These are phyloP conservation scores for Drosophila varians DNA, from an alignment of 1,140 invertebrate genomes.

Conservation along the genomic window DNA sequence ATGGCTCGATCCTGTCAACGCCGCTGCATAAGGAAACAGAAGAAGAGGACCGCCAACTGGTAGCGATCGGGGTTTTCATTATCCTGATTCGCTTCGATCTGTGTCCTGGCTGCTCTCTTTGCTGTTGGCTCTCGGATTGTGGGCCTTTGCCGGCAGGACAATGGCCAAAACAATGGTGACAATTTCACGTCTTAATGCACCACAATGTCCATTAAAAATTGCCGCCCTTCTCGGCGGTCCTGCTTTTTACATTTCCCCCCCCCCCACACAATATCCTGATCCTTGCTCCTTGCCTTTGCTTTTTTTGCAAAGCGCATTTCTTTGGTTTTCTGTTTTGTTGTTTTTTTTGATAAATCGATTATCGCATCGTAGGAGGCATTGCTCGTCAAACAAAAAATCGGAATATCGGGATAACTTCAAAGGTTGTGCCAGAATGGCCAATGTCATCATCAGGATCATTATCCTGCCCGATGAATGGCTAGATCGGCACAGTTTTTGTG, in stretches of 20 bases:
- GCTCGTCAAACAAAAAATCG: constrained; percentile 48
- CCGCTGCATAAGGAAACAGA: neutral
- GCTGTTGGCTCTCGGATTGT: constrained; percentile 49
- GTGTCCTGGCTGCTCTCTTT: constrained; percentile 44
- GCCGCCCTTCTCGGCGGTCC: constrained; percentile 32
- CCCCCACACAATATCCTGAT: neutral
- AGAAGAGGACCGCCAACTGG: constrained; percentile 42
- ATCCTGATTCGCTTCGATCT: neutral
- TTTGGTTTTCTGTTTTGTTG: constrained; percentile 10
- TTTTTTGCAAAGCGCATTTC: constrained; percentile 61
- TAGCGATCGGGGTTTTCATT: constrained; percentile 6
- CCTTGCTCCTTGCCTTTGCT: constrained; percentile 25
- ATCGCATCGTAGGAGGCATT: constrained; percentile 73
- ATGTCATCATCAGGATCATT: constrained; percentile 43
- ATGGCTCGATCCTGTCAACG: constrained; percentile 77
- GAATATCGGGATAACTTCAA: constrained; percentile 36
- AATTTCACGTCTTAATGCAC: constrained; percentile 83
- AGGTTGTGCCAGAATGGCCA: constrained; percentile 40
- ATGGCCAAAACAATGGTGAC: constrained; percentile 70
- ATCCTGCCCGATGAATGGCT: constrained; percentile 12
- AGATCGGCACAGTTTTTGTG: constrained; percentile 55
- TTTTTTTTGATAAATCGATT: constrained; percentile 78
- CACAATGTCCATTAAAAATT: constrained; percentile 71
- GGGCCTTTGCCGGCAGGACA: constrained; percentile 54
- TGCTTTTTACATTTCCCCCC: constrained; percentile 35